Evolutionary conservation across 2,797 vertebrate genomes (phyloP).

Genomic region (Pangasius mekongensis): DNA sequence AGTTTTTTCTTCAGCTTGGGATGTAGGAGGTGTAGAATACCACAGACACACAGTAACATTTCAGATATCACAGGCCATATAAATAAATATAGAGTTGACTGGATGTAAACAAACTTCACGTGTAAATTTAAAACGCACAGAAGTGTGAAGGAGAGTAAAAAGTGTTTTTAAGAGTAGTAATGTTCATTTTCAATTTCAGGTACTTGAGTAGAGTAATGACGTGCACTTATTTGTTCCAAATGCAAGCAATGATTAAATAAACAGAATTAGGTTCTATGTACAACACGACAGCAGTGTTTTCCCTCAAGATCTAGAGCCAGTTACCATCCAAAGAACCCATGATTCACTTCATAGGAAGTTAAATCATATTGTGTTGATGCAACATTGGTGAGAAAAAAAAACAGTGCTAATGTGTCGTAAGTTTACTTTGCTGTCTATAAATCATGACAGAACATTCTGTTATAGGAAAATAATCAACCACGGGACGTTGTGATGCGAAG

Average conservation of each 20-base stretch:
- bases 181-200: neutral
- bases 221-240: neutral
- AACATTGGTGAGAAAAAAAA: neutral
- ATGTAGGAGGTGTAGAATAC: neutral
- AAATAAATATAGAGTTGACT: neutral
- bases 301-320: neutral
- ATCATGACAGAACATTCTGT: neutral
- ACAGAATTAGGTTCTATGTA: neutral
- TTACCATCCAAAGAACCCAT: neutral
- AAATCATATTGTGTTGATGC: neutral
- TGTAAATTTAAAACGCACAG: neutral
- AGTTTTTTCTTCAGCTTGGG: neutral
- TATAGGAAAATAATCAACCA: neutral
- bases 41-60: neutral
- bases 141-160: neutral
- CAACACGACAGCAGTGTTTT: too few relatives aligned
- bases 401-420: neutral
- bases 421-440: neutral
- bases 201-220: neutral
- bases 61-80: neutral
- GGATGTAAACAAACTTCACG: neutral
- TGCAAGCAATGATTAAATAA: neutral
- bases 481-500: neutral
- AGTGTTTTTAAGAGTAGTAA: neutral
- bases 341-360: neutral